These are phyloP conservation scores for Ivindomyrus marchei DNA, from an alignment of 2,113 vertebrate genomes.

Conservation along the genomic window DNA sequence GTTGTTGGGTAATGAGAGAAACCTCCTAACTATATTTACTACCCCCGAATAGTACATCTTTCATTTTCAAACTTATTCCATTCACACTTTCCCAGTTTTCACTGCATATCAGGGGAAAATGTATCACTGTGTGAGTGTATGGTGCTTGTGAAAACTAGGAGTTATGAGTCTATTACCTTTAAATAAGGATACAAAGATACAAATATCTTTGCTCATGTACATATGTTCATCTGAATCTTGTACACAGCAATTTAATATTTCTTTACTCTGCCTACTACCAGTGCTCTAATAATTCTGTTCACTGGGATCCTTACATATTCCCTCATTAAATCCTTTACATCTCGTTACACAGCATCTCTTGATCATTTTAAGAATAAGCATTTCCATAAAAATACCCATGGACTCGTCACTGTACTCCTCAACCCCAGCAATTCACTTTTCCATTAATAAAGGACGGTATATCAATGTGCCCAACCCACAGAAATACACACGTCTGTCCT, in stretches of 20 bases:
- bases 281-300: background rate
- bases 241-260: background rate
- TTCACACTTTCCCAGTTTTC: background rate
- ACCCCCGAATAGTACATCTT: background rate
- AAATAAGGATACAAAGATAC: background rate
- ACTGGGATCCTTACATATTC: background rate
- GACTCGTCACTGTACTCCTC: background rate
- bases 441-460: background rate
- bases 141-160: background rate
- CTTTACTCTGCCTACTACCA: background rate
- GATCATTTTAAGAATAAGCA: background rate
- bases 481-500: background rate
- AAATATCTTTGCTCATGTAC: background rate
- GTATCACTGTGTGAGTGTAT: background rate
- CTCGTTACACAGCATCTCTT: background rate
- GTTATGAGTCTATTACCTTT: background rate
- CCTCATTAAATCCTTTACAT: background rate
- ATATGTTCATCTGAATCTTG: background rate
- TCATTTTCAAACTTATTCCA: background rate
- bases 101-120: background rate
- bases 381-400: background rate
- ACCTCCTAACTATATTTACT: background rate
- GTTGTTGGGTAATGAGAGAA: background rate
- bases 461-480: background rate
- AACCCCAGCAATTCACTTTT: background rate